Conservation (phyloP, 2,113 vertebrate species). For the Dromas ardeola region DNA sequence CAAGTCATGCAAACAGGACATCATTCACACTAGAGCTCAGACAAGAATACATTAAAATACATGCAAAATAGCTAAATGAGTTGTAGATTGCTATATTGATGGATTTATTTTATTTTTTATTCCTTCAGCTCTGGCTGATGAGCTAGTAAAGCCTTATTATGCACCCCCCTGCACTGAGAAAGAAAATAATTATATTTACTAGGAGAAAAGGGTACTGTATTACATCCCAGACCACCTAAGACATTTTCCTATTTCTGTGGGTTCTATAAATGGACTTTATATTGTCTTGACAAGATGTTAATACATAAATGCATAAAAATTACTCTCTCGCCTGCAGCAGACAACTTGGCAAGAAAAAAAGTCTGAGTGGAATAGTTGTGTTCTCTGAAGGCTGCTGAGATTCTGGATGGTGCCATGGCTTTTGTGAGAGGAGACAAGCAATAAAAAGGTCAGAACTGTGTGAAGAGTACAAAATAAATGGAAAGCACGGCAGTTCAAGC, state of each 20-base stretch:
- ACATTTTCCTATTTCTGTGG: neutral
- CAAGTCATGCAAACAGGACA: neutral
- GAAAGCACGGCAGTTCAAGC: neutral
- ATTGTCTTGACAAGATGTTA: neutral
- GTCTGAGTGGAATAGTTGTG: neutral
- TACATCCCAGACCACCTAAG: neutral
- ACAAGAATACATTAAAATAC: neutral
- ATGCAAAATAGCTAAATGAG: neutral
- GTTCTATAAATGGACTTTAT: neutral
- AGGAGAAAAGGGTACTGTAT: neutral
- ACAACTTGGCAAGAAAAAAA: neutral
- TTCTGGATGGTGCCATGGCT: neutral
- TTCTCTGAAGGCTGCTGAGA: neutral
- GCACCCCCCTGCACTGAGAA: neutral
- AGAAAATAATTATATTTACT: neutral
- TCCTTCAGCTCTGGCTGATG: neutral
- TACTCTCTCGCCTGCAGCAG: neutral
- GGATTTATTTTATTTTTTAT: neutral
- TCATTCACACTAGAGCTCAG: neutral
- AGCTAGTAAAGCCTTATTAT: conserved; percentile 7
- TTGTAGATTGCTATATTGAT: neutral
- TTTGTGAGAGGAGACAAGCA: neutral
- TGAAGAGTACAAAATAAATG: neutral
- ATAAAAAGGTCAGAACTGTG: neutral
- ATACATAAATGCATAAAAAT: neutral